Evolutionary conservation across 2,797 vertebrate species (phyloP), one percentile per base, ranked within the genome.

Genomic region (Anolis apletophallus): DNA sequence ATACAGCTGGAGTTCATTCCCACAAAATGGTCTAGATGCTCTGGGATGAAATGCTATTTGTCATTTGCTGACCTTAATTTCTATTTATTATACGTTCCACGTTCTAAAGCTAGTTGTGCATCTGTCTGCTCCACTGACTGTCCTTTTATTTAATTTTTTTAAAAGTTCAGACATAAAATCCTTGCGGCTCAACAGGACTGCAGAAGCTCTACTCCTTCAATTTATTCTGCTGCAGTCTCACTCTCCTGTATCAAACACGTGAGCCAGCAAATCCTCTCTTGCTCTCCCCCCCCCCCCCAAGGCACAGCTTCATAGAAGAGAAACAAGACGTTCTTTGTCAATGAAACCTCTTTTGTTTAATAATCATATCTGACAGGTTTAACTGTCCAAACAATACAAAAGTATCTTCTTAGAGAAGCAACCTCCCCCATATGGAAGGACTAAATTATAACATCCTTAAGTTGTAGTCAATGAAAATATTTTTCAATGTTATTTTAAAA

Each of bases 111-210:
- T 88, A 91, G 59, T 13, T 52, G 29, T 73, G 52, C 0, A 0
- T 67, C 72, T 55, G 32, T 17, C 29, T 91, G 54, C 64, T 86
- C 23, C 68, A 68, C 52, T 78, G 23, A 34, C 80, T 59, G 26
- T 88, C 23, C 1, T 55, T 21, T 61, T 36, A 23, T 36, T 72
- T 17, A 16, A 17, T 16, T 81, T 67, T 71, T 84, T 81, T 87
- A 11, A n/a, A n/a, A 88, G 36, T 59, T 80, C 76, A 80, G 32
- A 69, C 91, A 87, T 54, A 78, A 89, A 92, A 90, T 61, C 46
- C 11, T 13, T 84, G 36, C 55, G 19, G 54, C 79, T 92, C 82
- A 84, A 21, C 5, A 0, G 19, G 57, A 79, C 34, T 75, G 34
- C 11, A 85, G 68, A 91, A 86, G 19, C 1, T 29, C 75, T 69